A percentile compares a stretch with the other conserved stretches of the same genome.
Conservation (phyloP, 2,888 invertebrate species). For the Drosophila antonietae region DNA sequence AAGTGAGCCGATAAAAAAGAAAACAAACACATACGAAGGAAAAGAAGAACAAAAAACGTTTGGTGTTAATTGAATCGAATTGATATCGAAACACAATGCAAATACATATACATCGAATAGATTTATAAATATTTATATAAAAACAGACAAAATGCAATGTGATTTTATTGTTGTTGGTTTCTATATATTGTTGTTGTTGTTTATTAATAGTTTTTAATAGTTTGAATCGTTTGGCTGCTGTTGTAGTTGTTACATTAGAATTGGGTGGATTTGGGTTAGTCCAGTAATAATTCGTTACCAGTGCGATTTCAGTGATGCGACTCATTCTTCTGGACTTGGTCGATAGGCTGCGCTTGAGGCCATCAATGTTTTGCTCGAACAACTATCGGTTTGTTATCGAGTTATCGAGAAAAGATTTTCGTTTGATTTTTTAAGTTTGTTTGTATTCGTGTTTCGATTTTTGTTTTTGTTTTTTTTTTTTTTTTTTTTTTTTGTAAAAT, state of each 20-base stretch:
- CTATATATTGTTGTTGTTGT: constrained; percentile 12
- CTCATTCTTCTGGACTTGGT: constrained; percentile 92
- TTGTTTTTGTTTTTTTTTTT: neutral
- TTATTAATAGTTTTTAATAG: constrained; percentile 24
- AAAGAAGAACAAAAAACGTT: constrained; percentile 27
- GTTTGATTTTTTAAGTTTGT: neutral
- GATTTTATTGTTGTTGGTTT: constrained; percentile 15
- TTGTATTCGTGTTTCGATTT: constrained; percentile 35
- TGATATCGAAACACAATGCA: constrained; percentile 57
- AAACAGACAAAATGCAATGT: constrained; percentile 50
- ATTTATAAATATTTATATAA: constrained; percentile 1
- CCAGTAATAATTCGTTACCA: constrained; percentile 88
- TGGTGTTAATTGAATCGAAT: constrained; percentile 36
- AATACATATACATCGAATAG: constrained; percentile 12
- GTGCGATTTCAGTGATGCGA: constrained; percentile 92
- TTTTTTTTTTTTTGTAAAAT: constrained; percentile 14
- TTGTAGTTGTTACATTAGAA: constrained; percentile 27
- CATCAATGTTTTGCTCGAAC: constrained; percentile 95
- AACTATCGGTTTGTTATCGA: constrained; percentile 85
- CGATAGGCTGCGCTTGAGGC: constrained; percentile 92
- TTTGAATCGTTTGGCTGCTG: constrained; percentile 25
- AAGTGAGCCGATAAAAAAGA: constrained; percentile 12
- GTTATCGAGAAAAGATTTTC: neutral
- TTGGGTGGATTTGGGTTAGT: constrained; percentile 72
- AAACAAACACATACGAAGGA: constrained; percentile 8